Evolutionary conservation across 2,797 vertebrate genomes (phyloP), one percentile per base, ranked within the genome.

Genomic region (Oreochromis mossambicus): DNA sequence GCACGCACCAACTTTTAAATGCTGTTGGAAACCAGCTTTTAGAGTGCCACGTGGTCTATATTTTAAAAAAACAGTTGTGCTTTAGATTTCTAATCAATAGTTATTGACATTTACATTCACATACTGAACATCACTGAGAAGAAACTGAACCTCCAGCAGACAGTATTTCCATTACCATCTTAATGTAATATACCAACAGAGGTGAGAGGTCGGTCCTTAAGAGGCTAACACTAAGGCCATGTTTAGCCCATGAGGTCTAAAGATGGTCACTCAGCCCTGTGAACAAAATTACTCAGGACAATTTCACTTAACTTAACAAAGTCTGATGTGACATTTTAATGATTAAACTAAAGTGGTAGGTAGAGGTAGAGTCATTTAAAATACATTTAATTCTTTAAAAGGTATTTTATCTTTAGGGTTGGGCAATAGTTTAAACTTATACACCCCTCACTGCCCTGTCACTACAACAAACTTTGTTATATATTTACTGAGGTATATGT

Each of bases 211-310:
- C 55, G 58, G 32, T 61, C 73, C 21, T 80, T 89, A 93, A 92
- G 77, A 91, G 83, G 89, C 84, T 90, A 88, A 84, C 12, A 2
- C 8, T 24, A 41, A 77, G 51, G 24, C 88, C 90, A 82, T 81
- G 68, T 91, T 91, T 87, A 89, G 76, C 41, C 56, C 52, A 52
- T 6, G 0, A 54, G 26, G 73, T 77, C 87, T 87, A 81, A 79
- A 83, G 80, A 86, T 77, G 73, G 86, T 80, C 14, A 11, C 38
- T 77, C 52, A 38, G 13, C 54, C 73, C 75, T 1, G 15, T 77
- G 32, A 83, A 61, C 4, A 68, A 81, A 81, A 80, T 78, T 77
- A 68, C 76, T 75, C 70, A 86, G 15, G 58, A 36, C 58, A 63
- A 36, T 66, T 83, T 84, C 17, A 52, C 61, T 77, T n/a, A n/a